These are phyloP conservation scores for Microtus oregoni DNA, from an alignment of 2,113 vertebrate species.

Conservation along the genomic window DNA sequence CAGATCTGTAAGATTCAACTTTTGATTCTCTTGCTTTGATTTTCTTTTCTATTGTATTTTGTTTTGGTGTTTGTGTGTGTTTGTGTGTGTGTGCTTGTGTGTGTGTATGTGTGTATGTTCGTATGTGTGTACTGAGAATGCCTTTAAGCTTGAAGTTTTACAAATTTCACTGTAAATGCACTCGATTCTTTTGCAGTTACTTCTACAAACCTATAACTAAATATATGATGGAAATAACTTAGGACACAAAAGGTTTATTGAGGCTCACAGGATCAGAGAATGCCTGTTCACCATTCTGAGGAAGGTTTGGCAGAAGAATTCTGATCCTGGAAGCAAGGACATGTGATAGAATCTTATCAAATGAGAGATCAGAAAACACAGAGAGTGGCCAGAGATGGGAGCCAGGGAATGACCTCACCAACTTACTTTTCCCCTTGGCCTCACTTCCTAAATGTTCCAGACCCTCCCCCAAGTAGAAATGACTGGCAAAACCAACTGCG, in stretches of 20 bases:
- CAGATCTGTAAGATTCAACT: neutral
- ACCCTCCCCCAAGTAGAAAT: too few relatives aligned
- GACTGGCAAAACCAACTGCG: neutral
- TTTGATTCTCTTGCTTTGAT: neutral
- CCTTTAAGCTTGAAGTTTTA: neutral
- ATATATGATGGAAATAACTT: neutral
- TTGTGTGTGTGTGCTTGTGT: neutral
- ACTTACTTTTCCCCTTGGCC: neutral
- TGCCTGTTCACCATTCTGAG: neutral
- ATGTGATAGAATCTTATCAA: too few relatives aligned
- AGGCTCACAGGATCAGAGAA: neutral
- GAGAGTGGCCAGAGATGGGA: neutral
- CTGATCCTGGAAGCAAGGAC: neutral
- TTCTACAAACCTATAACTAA: neutral
- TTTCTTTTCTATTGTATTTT: neutral
- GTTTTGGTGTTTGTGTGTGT: neutral
- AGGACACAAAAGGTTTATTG: neutral
- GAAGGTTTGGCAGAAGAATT: neutral
- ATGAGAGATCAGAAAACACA: neutral
- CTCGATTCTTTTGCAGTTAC: neutral
- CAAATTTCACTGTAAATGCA: neutral
- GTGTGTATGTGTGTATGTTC: neutral
- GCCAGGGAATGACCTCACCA: neutral
- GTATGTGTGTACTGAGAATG: neutral
- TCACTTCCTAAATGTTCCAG: neutral